Base-by-base conservation (phyloP, 2,113 vertebrate genomes). In the Stigmatopora argus region DNA sequence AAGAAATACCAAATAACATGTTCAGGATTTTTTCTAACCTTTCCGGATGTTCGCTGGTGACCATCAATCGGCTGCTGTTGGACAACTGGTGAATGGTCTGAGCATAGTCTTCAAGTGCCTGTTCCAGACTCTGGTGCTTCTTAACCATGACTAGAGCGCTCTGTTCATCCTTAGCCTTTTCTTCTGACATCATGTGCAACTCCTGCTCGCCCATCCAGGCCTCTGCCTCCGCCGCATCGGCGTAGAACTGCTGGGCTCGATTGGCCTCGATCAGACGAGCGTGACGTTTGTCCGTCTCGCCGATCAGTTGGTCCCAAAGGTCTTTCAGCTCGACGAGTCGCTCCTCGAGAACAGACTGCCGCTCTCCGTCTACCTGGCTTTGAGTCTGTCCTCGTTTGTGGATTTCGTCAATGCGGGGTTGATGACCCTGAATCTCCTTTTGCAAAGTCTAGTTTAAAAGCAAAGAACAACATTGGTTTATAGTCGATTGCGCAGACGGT, bases 141-240 rank as follows among this genome's bases (percentile, higher is more conserved):
- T 94, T 97, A 45, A 98, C 92, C 92, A 96, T 94, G 18, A 94
- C 93, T 59, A 96, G 81, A 55, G 96, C 94, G 0, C 93, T 92
- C 81, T 92, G 92, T 80, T 97, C 95, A n/a, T 98, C 95, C 94
- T 96, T 97, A 19, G 94, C 95, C 69, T 95, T 97, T 81, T 97
- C 95, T 71, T 95, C 94, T 1, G 94, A 92, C 92, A 97, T 94
- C 95, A 97, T 97, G 83, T 97, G 95, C 14, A 97, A 82, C 83
- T 97, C 95, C 81, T 97, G 95, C 72, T 97, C 95, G 1, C 95
- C 95, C 95, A 97, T 97, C 95, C 95, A 98, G 21, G 94, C 94
- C 83, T 97, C 95, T 0, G 94, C 94, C 76, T 96, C 95, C 0
- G 94, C 94, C 0, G 91, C 94, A 10, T 98, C 95, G 0, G 93